Evolutionary conservation across 2,113 vertebrate genomes (phyloP).

Genomic region (Grammomys dolichurus): DNA sequence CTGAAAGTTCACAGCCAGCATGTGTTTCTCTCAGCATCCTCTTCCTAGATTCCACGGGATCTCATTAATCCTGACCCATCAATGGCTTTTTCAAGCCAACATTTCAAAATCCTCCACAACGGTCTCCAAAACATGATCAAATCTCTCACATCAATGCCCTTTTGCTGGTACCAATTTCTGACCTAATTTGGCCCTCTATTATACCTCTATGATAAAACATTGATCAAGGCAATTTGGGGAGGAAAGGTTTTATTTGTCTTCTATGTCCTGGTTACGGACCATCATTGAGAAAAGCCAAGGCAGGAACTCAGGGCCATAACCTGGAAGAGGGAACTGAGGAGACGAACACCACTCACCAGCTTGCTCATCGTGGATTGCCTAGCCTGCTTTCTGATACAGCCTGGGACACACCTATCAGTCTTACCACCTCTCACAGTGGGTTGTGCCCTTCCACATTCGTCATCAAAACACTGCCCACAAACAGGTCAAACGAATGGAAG

Average conservation of each 20-base stretch:
- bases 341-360: background rate
- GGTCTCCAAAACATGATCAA: background rate
- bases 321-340: background rate
- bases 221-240: background rate
- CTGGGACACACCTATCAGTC: background rate
- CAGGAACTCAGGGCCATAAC: background rate
- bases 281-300: background rate
- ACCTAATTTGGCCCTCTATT: background rate
- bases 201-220: background rate
- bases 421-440: background rate
- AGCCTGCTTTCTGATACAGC: background rate
- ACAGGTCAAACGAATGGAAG: background rate
- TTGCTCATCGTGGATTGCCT: background rate
- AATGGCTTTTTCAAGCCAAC: background rate
- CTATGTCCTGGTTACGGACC: background rate
- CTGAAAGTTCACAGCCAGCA: background rate
- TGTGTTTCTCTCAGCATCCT: background rate
- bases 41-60: background rate
- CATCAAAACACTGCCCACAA: background rate
- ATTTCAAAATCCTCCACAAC: background rate
- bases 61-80: background rate
- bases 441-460: background rate
- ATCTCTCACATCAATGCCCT: background rate
- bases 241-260: background rate
- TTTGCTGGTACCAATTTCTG: background rate